Evolutionary conservation across 2,888 invertebrate genomes (phyloP), one percentile per base, ranked within the genome.

Genomic region (Cosmia pyralina): DNA sequence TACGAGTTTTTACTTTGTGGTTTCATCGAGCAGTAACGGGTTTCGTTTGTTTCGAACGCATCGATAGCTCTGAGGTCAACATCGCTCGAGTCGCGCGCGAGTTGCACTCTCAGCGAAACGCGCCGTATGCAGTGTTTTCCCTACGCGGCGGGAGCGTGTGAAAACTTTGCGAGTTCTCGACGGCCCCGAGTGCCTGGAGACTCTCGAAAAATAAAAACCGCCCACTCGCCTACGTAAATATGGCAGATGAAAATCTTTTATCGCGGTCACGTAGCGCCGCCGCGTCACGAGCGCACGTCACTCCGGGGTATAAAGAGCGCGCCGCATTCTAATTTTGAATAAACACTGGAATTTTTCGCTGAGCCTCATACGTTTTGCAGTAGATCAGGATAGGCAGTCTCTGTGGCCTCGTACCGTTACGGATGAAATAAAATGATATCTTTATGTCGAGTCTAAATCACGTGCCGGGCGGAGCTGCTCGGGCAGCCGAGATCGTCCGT

Each of bases 211-310:
- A 95, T 94, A 95, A 96, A 96, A 95, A 94, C 95, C 96, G 93
- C 95, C 96, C 96, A 96, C 96, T 95, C 94, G 90, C 92, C 94
- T 90, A 93, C 94, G 95, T 95, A 96, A 96, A 96, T 96, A 96
- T 95, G 94, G 95, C 94, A 96, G 96, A 96, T 96, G 96, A 94
- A 95, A 95, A 96, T 96, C 96, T 96, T 95, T 96, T 96, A 96
- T 96, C 96, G 93, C 93, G 94, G 96, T 96, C 96, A 96, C 96
- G 96, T 96, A 95, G 93, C 93, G 89, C 91, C 90, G 94, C 92
- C 88, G 93, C 94, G 94, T 95, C 96, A 96, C 96, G 96, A 96
- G 90, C 94, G 94, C 93, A 90, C 94, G 94, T 95, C 96, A 96
- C 95, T 95, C 94, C 90, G 88, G 88, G 91, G 93, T 91, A 94